phyloP scores from a whole-genome alignment of 2,888 invertebrate genomes.

The Rhogogaster chlorosoma region DNA sequence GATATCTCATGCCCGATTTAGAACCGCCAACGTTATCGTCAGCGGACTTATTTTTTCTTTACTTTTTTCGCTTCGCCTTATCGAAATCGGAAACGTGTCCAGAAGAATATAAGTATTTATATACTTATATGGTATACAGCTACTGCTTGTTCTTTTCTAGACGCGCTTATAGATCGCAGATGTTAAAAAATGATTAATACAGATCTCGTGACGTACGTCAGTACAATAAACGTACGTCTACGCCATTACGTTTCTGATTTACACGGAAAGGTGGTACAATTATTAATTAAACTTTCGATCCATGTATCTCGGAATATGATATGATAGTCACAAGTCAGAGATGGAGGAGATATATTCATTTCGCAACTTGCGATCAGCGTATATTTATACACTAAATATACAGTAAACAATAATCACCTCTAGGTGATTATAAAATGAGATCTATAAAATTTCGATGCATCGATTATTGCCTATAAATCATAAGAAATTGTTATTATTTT shows the following conservation, averaged over 20 bases:
- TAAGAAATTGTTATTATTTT: neutral
- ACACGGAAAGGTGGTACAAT: neutral
- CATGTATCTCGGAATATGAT: neutral
- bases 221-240: neutral
- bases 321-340: neutral
- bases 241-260: neutral
- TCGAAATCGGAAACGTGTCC: neutral
- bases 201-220: neutral
- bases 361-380: neutral
- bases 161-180: constrained; percentile 20
- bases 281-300: neutral
- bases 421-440: neutral
- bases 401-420: neutral
- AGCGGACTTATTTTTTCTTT: neutral
- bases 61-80: neutral
- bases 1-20: neutral
- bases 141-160: neutral
- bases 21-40: neutral
- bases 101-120: neutral
- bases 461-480: neutral
- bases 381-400: neutral
- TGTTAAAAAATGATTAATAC: neutral
- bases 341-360: neutral
- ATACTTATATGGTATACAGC: neutral
- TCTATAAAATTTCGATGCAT: neutral